Base-by-base conservation (phyloP, 2,113 vertebrate species). In the Chrysemys picta region DNA sequence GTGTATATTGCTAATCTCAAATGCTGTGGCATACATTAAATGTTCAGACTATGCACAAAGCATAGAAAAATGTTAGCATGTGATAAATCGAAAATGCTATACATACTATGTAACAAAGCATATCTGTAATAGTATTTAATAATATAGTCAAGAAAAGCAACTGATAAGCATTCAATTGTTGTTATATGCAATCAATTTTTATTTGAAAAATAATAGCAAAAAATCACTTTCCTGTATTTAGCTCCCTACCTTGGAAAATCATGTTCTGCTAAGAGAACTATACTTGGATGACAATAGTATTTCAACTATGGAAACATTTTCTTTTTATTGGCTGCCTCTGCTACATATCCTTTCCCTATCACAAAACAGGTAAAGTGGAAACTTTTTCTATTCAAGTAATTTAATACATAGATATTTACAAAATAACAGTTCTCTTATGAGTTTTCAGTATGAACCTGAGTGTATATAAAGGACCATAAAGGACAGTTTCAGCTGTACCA, bases 261-360 rank as follows among this genome's bases (percentile, higher is more conserved):
- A 99, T 45, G 99, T 99, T 95, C 98, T 99, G 22, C 97, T 99
- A 97, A 98, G 98, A 98, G 99, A 99, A 93, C 95, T 99, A 5
- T 97, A 97, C 92, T 97, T 99, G 91, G 98, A 99, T 88, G 99
- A 99, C 98, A 99, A 99, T 97, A 99, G 96, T 95, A 98, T 99
- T 97, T 98, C 98, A 82, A 88, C 98, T 85, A 1, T 99, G 93
- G 96, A 96, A 88, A 96, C 59, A 45, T 94, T 99, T 96, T 90
- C 98, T 79, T 97, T 85, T 2, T 99, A 97, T 97, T 99, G 99
- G 99, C 97, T 99, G 47, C 99, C 99, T 84, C 97, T 99, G 76
- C 87, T 99, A 85, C 98, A 98, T 80, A 97, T 96, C 49, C 96
- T 99, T 89, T 98, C 97, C 21, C 49, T 98, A 42, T 98, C 99